phyloP scores from a whole-genome alignment of 2,797 vertebrate genomes.

The Tapera naevia region DNA sequence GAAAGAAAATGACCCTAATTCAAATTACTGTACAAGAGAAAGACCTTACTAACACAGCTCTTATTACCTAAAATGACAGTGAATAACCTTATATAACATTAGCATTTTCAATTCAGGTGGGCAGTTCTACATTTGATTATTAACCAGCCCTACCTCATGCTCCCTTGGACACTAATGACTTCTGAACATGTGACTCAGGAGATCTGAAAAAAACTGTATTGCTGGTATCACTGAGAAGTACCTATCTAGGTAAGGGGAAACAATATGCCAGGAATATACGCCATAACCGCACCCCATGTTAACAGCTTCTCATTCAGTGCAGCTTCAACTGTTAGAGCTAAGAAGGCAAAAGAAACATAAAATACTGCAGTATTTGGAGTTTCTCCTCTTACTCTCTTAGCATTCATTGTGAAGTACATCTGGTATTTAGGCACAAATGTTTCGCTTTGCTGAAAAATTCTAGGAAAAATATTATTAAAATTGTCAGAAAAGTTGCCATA shows the following conservation, averaged over 20 bases:
- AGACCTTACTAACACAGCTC: slow-evolving; percentile 39
- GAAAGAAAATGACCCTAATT: slow-evolving; percentile 61
- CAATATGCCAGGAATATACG: background rate
- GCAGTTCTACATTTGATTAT: slow-evolving; percentile 17
- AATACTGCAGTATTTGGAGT: background rate
- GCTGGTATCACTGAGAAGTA: background rate
- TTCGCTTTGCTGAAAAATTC: slow-evolving; percentile 12
- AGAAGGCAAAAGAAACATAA: background rate
- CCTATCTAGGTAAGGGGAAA: background rate
- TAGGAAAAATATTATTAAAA: background rate
- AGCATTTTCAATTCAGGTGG: slow-evolving; percentile 53
- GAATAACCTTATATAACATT: slow-evolving; percentile 54
- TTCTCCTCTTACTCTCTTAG: background rate
- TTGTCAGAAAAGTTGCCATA: background rate
- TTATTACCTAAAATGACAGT: slow-evolving; percentile 65
- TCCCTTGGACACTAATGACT: slow-evolving; percentile 41
- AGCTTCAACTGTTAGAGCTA: background rate
- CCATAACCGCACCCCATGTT: background rate
- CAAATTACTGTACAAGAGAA: slow-evolving; percentile 44
- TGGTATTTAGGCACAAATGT: background rate
- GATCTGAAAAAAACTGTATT: background rate
- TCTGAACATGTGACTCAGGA: slow-evolving; percentile 13
- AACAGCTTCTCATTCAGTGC: background rate
- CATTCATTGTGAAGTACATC: background rate
- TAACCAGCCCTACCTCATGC: slow-evolving; percentile 4